A percentile compares a stretch with the other conserved stretches of the same genome.
Conservation (phyloP, 2,888 invertebrate genomes). For the Protophormia terraenovae region DNA sequence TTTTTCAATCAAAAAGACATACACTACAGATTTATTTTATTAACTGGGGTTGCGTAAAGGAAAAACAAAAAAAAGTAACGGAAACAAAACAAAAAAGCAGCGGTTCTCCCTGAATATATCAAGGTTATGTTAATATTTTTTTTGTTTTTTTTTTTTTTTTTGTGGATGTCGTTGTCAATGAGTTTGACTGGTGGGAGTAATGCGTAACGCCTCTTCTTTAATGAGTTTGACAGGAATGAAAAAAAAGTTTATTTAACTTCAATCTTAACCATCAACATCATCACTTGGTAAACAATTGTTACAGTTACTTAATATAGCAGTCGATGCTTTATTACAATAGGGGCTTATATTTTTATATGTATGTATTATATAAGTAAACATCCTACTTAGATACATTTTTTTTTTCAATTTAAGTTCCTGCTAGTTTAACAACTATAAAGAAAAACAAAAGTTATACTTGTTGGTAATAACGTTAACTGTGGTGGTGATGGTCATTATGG, state of each 20-base stretch:
- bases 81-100: constrained; percentile 6
- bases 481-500: background rate
- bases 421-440: background rate
- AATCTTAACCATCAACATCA: constrained; percentile 13
- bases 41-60: background rate
- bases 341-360: background rate
- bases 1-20: constrained; percentile 18
- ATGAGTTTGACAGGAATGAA: background rate
- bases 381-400: background rate
- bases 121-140: background rate
- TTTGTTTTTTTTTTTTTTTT: no score
- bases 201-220: background rate
- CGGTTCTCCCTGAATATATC: background rate
- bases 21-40: background rate
- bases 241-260: background rate
- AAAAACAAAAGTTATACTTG: background rate
- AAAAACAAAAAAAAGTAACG: background rate
- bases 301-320: background rate
- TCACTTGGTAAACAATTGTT: constrained; percentile 14
- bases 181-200: background rate
- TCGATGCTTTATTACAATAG: background rate
- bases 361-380: background rate
- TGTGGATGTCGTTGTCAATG: background rate
- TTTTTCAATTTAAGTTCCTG: background rate
- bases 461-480: background rate